Evolutionary conservation across 2,113 vertebrate genomes (phyloP).

Genomic region (Rutilus rutilus): DNA sequence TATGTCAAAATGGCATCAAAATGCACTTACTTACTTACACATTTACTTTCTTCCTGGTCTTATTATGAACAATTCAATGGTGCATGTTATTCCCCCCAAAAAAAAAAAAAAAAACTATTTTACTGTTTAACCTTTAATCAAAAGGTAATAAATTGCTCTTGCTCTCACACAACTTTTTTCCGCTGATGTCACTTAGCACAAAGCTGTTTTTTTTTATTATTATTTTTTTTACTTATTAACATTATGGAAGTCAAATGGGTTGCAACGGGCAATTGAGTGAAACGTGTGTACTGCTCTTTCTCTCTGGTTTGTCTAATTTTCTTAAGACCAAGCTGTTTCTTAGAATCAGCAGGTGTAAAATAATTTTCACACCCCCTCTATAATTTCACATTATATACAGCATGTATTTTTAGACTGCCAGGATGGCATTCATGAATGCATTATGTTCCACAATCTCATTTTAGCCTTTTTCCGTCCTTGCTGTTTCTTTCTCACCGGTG

Average conservation of each 20-base stretch:
- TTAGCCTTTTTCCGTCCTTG: background rate
- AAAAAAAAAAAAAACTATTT: background rate
- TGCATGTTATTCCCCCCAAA: background rate
- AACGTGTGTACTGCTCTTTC: background rate
- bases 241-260: background rate
- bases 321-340: background rate
- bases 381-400: background rate
- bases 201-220: too few relatives aligned
- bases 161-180: too few relatives aligned
- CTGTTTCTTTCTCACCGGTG: background rate
- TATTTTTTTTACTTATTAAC: background rate
- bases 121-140: background rate
- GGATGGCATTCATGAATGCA: background rate
- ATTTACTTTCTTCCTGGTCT: background rate
- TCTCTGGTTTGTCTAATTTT: background rate
- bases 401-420: slow-evolving; percentile 12
- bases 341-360: slow-evolving; percentile 23
- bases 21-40: background rate
- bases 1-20: background rate
- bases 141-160: background rate
- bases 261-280: background rate
- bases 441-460: background rate
- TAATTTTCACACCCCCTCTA: background rate
- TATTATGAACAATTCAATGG: background rate
- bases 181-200: background rate